Evolutionary conservation across 2,888 invertebrate genomes (phyloP).

Genomic region (Serrognathus titanus): DNA sequence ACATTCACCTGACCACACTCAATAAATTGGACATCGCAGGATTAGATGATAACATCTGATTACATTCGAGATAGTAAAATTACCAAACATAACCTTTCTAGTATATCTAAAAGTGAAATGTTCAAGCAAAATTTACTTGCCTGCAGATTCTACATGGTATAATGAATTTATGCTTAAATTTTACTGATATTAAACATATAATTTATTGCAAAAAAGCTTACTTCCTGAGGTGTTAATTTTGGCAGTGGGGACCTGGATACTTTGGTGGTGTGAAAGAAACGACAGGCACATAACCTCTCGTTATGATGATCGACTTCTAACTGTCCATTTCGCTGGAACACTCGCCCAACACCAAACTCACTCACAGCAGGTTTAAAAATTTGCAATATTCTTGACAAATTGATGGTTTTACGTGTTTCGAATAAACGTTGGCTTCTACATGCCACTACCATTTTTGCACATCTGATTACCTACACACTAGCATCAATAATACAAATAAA

Average conservation of each 20-base stretch:
- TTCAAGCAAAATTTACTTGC: no score
- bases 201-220: conserved; percentile 23
- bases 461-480: not conserved
- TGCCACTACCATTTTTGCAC: conserved; percentile 36
- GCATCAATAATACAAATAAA: no score
- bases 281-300: conserved; percentile 32
- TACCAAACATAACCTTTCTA: no score
- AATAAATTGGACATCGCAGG: no score
- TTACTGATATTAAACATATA: not conserved
- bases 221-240: conserved; percentile 45
- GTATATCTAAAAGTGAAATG: no score
- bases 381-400: conserved; percentile 27
- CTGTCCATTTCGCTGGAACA: not conserved
- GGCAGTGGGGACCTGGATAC: conserved; percentile 37
- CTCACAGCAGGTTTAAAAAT: conserved; percentile 19
- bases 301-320: conserved; percentile 14
- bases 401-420: conserved; percentile 30
- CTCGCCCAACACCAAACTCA: conserved; percentile 3
- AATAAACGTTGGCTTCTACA: conserved; percentile 35
- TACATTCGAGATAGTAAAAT: no score
- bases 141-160: no score
- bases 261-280: conserved; percentile 31
- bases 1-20: no score
- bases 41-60: no score
- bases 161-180: no score